Percentiles rank a stretch among this genome's conserved stretches.
phyloP scores from a whole-genome alignment of 37 sponge, comb jelly and placozoan species.

The Crambe crambe region DNA sequence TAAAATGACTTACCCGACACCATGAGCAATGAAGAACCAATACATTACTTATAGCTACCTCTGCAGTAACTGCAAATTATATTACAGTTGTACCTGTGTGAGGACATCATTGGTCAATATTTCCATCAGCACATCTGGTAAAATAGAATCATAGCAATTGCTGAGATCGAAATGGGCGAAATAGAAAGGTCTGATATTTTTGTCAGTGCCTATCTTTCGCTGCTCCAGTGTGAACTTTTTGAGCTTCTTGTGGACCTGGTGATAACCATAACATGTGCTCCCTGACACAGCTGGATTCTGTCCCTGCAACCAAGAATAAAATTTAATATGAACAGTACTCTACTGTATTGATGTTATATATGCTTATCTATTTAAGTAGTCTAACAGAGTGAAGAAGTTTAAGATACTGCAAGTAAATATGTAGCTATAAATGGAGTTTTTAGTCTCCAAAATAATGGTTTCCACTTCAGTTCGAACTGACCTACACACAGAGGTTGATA shows the following conservation, averaged over 20 bases:
- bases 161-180: conserved; percentile 46
- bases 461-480: no score
- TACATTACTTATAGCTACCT: no score
- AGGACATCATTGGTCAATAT: conserved; percentile 20
- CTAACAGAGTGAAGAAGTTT: no score
- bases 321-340: neutral
- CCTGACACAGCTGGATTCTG: conserved; percentile 15
- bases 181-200: conserved; percentile 1
- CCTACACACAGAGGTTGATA: no score
- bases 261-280: conserved; percentile 36
- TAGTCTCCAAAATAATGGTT: no score
- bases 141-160: conserved; percentile 51
- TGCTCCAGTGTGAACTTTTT: conserved; percentile 28
- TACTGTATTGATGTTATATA: neutral
- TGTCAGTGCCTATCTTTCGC: neutral
- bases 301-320: conserved; percentile 8
- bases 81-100: conserved; percentile 5
- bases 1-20: no score
- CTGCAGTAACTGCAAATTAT: no score
- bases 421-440: no score
- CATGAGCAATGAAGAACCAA: no score
- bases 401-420: no score
- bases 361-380: no score
- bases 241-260: conserved; percentile 53
- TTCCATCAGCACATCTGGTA: conserved; percentile 13